Percentiles rank a stretch among this genome's conserved stretches.
Evolutionary conservation across 2,888 invertebrate species (phyloP).

Genomic region (Hypolimnas misippus): DNA sequence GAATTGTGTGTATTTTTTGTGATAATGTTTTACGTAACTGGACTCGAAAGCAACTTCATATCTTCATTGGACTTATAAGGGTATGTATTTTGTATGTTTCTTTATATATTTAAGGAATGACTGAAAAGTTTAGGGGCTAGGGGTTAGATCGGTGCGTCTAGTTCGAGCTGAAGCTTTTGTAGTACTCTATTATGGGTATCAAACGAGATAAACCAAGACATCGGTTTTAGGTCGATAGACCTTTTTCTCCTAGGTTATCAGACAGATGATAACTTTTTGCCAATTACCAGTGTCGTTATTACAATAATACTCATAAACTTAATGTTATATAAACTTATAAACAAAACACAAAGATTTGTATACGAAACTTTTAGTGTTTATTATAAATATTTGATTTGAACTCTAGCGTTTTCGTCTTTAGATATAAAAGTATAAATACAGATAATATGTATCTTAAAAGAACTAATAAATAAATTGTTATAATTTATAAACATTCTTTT

Average conservation of each 20-base stretch:
- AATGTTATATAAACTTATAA: not conserved
- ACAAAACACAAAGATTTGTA: not conserved
- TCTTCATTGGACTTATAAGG: conserved; percentile 74
- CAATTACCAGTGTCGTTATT: conserved; percentile 40
- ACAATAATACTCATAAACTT: not conserved
- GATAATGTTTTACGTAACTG: conserved; percentile 77
- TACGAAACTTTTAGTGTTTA: not conserved
- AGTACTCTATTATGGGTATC: not conserved
- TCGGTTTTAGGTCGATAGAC: conserved; percentile 29
- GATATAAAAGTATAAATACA: not conserved
- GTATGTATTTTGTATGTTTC: conserved; percentile 79
- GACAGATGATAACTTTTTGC: conserved; percentile 69
- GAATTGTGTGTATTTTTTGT: conserved; percentile 74
- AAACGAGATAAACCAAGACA: conserved; percentile 2
- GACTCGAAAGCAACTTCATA: conserved; percentile 72
- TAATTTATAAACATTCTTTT: not conserved
- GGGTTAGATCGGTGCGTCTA: not conserved
- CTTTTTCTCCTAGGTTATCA: conserved; percentile 58
- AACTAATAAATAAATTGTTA: not conserved
- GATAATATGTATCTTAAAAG: not conserved
- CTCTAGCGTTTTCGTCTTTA: not conserved
- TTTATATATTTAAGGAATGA: conserved; percentile 57
- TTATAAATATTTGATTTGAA: not conserved
- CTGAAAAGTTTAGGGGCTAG: conserved; percentile 36
- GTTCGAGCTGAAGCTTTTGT: conserved; percentile 1